Evolutionary conservation across 2,888 invertebrate genomes (phyloP).

Genomic region (Protophormia terraenovae): DNA sequence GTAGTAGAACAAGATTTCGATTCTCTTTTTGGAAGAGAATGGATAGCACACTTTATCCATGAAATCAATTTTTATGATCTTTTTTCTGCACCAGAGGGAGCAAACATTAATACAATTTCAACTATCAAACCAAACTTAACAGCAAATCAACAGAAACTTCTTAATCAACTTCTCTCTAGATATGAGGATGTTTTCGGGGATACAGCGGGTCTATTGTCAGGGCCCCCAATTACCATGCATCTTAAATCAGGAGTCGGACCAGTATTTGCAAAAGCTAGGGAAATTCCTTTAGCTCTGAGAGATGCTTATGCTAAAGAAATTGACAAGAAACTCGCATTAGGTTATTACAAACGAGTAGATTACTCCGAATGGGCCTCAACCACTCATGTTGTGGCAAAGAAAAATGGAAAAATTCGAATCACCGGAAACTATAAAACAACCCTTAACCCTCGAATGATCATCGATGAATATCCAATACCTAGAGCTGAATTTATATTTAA

Average conservation of each 20-base stretch:
- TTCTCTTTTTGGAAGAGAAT: neutral
- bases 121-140: neutral
- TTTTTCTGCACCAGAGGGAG: neutral
- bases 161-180: neutral
- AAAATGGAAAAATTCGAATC: neutral
- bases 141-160: neutral
- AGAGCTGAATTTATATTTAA: neutral
- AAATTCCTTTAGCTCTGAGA: neutral
- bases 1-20: neutral
- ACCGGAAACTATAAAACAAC: neutral
- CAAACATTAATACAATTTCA: neutral
- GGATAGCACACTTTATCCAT: neutral
- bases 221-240: neutral
- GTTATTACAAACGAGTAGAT: neutral
- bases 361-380: neutral
- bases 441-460: neutral
- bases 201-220: neutral
- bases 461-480: neutral
- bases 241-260: conserved; percentile 4
- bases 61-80: neutral
- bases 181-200: neutral
- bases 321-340: conserved; percentile 14
- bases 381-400: neutral
- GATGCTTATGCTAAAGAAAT: conserved; percentile 30
- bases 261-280: conserved; percentile 16